Conservation (phyloP, 2,113 vertebrate species). For the Leucoraja erinaceus region DNA sequence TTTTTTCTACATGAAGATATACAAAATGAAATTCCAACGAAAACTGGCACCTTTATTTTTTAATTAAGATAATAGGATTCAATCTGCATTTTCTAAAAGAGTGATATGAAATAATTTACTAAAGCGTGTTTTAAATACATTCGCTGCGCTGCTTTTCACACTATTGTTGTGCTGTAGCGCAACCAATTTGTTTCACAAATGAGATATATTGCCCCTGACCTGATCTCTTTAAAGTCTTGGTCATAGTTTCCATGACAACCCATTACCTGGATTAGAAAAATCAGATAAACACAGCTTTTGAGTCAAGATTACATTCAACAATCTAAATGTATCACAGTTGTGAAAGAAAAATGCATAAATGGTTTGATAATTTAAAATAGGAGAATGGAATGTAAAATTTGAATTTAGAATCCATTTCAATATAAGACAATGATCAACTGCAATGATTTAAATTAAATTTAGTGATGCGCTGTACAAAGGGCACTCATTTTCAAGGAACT, state of each 20-base stretch:
- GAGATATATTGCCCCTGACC: neutral
- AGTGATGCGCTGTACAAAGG: neutral
- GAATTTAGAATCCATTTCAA: neutral
- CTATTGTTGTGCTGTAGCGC: neutral
- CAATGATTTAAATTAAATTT: neutral
- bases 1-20: neutral
- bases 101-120: constrained; percentile 1
- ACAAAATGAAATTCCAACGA: neutral
- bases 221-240: neutral
- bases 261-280: neutral
- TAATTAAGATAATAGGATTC: neutral
- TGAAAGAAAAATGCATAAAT: neutral
- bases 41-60: neutral
- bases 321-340: neutral
- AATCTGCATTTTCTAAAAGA: neutral
- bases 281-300: neutral
- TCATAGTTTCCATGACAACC: constrained; percentile 14
- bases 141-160: neutral
- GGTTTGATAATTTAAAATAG: neutral
- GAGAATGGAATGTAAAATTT: neutral
- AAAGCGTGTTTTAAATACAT: neutral
- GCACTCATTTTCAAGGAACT: neutral
- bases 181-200: constrained; percentile 24
- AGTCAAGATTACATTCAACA: neutral
- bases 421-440: neutral